These are phyloP conservation scores for Keiferia lycopersicella DNA, from an alignment of 2,888 invertebrate genomes.

Conservation along the genomic window DNA sequence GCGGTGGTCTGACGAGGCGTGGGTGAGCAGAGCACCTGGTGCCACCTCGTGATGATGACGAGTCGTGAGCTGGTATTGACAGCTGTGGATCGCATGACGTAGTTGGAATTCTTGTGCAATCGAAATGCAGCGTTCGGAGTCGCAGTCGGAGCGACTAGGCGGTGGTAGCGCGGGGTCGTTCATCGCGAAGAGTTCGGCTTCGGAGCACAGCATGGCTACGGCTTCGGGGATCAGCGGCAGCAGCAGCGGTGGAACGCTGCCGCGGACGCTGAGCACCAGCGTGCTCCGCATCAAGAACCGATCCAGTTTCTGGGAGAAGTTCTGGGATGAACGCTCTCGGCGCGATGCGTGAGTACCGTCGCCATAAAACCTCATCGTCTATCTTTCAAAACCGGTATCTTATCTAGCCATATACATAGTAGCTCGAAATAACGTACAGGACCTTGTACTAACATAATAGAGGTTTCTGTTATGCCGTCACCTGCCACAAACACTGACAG, in stretches of 20 bases:
- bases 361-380: too few relatives aligned
- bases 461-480: conserved; percentile 15
- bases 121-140: conserved; percentile 79
- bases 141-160: conserved; percentile 80
- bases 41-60: conserved; percentile 42
- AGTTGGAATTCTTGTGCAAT: conserved; percentile 37
- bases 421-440: too few relatives aligned
- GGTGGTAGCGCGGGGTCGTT: conserved; percentile 56
- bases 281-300: conserved; percentile 89
- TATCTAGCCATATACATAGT: too few relatives aligned
- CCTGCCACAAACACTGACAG: conserved; percentile 16
- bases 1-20: conserved; percentile 23
- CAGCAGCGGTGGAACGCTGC: conserved; percentile 79
- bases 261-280: conserved; percentile 89
- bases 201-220: conserved; percentile 79
- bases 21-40: conserved; percentile 37
- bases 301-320: conserved; percentile 92
- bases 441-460: background rate
- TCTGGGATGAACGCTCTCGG: conserved; percentile 86
- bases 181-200: conserved; percentile 73
- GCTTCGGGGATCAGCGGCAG: conserved; percentile 74
- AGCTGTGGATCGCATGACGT: conserved; percentile 42
- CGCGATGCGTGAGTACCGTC: conserved; percentile 85
- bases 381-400: too few relatives aligned
- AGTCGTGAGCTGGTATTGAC: conserved; percentile 33